Percentiles rank a stretch among this genome's conserved stretches.
Conservation (phyloP, 2,888 invertebrate genomes). For the Lasioglossum leucozonium region DNA sequence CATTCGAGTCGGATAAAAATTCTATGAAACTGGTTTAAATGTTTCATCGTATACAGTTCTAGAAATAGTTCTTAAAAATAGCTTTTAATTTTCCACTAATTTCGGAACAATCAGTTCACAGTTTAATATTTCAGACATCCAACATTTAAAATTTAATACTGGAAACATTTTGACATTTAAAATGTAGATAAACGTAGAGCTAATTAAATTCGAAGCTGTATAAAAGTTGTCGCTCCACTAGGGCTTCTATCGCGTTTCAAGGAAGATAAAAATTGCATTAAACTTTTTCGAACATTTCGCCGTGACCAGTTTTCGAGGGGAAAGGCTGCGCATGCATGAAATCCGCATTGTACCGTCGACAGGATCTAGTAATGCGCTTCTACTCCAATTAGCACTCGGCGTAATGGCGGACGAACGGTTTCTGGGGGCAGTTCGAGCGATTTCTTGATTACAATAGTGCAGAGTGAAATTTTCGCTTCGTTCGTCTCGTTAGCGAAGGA, state of each 20-base stretch:
- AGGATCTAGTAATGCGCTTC: conserved; percentile 1
- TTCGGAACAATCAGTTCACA: too few species aligned
- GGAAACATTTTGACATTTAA: too few species aligned
- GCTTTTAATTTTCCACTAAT: not conserved
- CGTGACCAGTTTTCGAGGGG: not conserved
- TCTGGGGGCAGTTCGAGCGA: not conserved
- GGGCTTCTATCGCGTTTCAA: not conserved
- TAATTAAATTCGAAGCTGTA: not conserved
- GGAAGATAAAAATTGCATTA: conserved; percentile 3
- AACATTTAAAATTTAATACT: too few species aligned
- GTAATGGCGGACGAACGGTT: conserved; percentile 4
- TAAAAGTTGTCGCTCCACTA: not conserved
- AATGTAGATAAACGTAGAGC: too few species aligned
- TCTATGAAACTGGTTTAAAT: not conserved
- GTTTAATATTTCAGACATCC: too few species aligned
- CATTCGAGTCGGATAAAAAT: not conserved
- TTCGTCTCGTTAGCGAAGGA: not conserved
- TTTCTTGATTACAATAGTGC: not conserved
- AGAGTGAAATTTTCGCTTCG: not conserved
- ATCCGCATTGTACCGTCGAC: conserved; percentile 46
- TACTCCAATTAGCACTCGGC: not conserved
- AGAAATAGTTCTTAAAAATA: not conserved
- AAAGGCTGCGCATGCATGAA: conserved; percentile 27
- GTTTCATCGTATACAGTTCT: not conserved
- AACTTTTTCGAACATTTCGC: conserved; percentile 1